These are phyloP conservation scores for Rostratula benghalensis DNA, from an alignment of 2,113 vertebrate species.

Conservation along the genomic window DNA sequence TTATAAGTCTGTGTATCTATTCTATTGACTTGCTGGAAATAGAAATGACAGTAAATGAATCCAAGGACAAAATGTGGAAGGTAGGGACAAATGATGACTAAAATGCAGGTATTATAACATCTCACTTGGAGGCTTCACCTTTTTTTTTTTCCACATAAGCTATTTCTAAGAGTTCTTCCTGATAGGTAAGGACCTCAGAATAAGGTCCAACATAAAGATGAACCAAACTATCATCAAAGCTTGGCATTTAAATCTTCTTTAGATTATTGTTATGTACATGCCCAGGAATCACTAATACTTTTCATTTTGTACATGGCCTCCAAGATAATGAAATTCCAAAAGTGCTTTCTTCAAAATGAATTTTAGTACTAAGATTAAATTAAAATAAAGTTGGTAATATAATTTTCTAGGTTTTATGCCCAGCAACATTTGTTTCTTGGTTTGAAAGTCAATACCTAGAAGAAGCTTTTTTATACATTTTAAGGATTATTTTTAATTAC, in stretches of 20 bases:
- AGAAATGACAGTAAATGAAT: not conserved
- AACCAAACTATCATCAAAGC: not conserved
- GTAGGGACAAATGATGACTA: not conserved
- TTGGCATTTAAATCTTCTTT: not conserved
- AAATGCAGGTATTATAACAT: not conserved
- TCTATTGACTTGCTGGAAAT: not conserved
- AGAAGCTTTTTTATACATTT: not conserved
- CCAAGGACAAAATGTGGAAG: not conserved
- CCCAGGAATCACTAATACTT: not conserved
- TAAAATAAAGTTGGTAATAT: not conserved
- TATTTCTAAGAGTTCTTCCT: not conserved
- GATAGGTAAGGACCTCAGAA: not conserved
- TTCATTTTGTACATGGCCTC: conserved; percentile 5
- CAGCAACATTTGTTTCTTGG: not conserved
- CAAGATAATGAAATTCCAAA: not conserved
- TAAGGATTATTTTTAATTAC: conserved; percentile 18
- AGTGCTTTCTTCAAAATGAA: not conserved
- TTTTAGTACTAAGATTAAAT: not conserved
- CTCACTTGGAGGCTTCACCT: not conserved
- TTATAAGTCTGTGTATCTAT: not conserved
- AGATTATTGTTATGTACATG: not conserved
- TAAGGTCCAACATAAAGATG: not conserved
- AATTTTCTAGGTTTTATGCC: not conserved
- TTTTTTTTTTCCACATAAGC: not conserved
- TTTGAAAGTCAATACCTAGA: not conserved